Evolutionary conservation across 2,113 vertebrate genomes (phyloP).

Genomic region (Verasper variegatus): DNA sequence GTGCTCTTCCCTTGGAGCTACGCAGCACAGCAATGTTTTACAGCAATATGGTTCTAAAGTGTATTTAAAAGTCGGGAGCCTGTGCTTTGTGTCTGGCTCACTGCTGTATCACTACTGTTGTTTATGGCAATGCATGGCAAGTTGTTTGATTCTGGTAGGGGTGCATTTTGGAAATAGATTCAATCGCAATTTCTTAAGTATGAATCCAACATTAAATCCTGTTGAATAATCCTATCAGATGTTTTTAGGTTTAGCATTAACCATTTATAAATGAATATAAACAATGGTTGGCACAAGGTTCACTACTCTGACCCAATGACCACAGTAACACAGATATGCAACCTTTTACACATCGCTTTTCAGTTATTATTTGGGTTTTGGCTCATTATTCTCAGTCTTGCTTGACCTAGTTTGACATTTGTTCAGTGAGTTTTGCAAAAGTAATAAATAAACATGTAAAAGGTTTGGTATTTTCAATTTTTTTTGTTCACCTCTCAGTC

Average conservation of each 20-base stretch:
- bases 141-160: not conserved
- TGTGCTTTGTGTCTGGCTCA: not conserved
- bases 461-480: not conserved
- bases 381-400: not conserved
- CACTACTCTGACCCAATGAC: no score
- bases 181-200: not conserved
- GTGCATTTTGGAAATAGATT: not conserved
- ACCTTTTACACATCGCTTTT: not conserved
- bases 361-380: not conserved
- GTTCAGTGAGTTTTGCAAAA: not conserved
- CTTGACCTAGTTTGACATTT: not conserved
- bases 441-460: not conserved
- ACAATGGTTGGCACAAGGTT: no score
- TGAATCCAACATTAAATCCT: not conserved
- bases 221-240: not conserved
- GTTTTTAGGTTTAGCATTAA: not conserved
- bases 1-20: conserved; percentile 1
- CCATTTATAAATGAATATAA: not conserved
- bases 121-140: not conserved
- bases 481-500: no score
- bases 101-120: not conserved
- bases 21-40: conserved; percentile 10
- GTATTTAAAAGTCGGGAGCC: conserved; percentile 23
- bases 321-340: no score
- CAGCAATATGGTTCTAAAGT: conserved; percentile 29